Base-by-base conservation (phyloP, 1,140 invertebrate species). In the Lepidurus couesii region DNA sequence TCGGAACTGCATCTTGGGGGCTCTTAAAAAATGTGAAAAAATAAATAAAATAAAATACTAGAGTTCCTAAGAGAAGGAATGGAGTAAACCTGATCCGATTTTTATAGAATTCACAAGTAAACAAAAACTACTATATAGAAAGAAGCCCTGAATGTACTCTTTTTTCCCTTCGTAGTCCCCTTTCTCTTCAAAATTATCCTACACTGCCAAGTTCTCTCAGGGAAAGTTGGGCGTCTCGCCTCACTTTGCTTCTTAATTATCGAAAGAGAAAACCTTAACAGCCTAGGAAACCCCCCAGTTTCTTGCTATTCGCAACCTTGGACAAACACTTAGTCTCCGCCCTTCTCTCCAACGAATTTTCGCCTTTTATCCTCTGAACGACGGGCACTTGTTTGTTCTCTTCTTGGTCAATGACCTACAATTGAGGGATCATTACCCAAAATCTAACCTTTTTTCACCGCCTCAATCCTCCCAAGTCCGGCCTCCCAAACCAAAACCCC, bases 161-260 rank as follows among this genome's bases (percentile, higher is more conserved):
- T 65, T 65, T 65, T 65, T 10, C 53, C 53, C 21, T 65, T 65
- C n/a, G 16, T 21, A 13, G 16, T 65, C 8, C n/a, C 21, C 53
- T 65, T 21, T 13, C 13, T 65, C 53, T 16, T 13, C 16, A 65
- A 65, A 65, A 65, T 6, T 16, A n/a, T 21, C 53, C 53, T 65
- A 65, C 53, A 65, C 21, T 65, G 16, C n/a, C 21, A 9, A 7
- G 6, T n/a, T 21, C 7, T 21, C 13, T 7, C 16, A 65, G 53
- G 53, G 53, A 65, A 65, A 65, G 53, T 65, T 16, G 53, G 53
- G 13, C 13, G 53, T 65, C 53, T 65, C 53, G 53, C 53, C 53
- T 65, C 13, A 13, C 7, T 65, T 65, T 11, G 53, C 53, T 65
- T 65, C 53, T 65, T 47, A 65, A 65, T 65, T 65, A 65, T 21